A percentile compares a stretch with the other conserved stretches of the same genome.
These are phyloP conservation scores for Mastacembelus armatus DNA, from an alignment of 2,797 vertebrate species.

Conservation along the genomic window DNA sequence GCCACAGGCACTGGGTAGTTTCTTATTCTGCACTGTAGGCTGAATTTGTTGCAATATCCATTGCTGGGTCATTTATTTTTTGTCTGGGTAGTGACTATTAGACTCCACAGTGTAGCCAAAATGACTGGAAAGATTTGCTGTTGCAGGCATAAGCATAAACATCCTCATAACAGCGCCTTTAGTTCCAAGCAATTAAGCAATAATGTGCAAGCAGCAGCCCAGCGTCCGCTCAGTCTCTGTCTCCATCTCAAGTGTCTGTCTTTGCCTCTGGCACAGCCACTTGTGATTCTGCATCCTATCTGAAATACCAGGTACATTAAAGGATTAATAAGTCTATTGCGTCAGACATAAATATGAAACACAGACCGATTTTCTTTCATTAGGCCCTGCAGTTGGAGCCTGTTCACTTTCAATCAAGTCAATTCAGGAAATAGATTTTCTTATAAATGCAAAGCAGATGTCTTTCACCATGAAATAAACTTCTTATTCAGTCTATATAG, in stretches of 20 bases:
- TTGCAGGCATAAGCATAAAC: constrained; percentile 76
- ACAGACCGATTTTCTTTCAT: constrained; percentile 70
- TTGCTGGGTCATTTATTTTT: constrained; percentile 41
- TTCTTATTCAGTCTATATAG: constrained; percentile 31
- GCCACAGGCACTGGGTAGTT: constrained; percentile 24
- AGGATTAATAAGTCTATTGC: constrained; percentile 64
- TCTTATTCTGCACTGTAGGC: constrained; percentile 40
- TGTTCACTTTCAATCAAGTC: constrained; percentile 74
- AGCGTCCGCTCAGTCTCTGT: constrained; percentile 57
- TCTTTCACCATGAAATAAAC: constrained; percentile 50
- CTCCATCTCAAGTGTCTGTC: constrained; percentile 63
- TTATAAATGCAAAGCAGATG: constrained; percentile 73
- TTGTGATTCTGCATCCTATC: constrained; percentile 53
- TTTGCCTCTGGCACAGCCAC: constrained; percentile 64
- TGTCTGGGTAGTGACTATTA: constrained; percentile 53
- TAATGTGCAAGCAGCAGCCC: constrained; percentile 70
- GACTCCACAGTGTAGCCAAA: constrained; percentile 54
- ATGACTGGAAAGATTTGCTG: constrained; percentile 69
- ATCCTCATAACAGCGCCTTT: constrained; percentile 77
- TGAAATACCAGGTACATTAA: constrained; percentile 68
- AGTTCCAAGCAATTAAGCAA: constrained; percentile 81
- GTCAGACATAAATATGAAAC: constrained; percentile 64
- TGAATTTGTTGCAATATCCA: constrained; percentile 44
- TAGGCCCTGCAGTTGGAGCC: constrained; percentile 72
- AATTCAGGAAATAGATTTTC: constrained; percentile 74